A percentile compares a stretch with the other conserved stretches of the same genome.
phyloP scores from a whole-genome alignment of 2,888 invertebrate genomes.

The Synanthedon andrenaeformis region DNA sequence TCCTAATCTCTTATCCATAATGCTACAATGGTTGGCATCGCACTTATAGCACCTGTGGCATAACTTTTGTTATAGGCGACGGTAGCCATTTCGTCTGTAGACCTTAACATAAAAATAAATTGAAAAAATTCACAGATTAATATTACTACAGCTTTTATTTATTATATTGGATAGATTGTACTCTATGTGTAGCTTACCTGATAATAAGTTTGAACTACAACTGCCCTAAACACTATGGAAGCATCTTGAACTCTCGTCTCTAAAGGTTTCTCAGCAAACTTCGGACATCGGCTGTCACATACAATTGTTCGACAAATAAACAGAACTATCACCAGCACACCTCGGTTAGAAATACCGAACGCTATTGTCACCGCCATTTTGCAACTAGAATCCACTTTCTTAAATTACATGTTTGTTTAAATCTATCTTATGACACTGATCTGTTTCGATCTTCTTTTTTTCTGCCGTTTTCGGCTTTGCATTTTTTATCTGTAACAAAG shows the following conservation, averaged over 20 bases:
- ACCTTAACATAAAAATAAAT: too few relatives aligned
- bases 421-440: constrained; percentile 40
- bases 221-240: constrained; percentile 67
- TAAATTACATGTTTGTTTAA: constrained; percentile 43
- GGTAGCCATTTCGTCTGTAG: too few relatives aligned
- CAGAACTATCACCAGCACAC: constrained; percentile 47
- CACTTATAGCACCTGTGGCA: too few relatives aligned
- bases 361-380: constrained; percentile 18
- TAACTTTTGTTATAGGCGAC: too few relatives aligned
- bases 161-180: too few relatives aligned
- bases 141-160: too few relatives aligned
- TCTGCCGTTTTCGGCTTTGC: constrained; percentile 52
- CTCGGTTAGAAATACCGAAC: constrained; percentile 36
- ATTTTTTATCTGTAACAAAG: constrained; percentile 59
- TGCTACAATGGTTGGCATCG: too few relatives aligned
- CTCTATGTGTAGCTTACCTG: constrained; percentile 26
- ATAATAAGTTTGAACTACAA: constrained; percentile 54
- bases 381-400: not conserved
- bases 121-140: too few relatives aligned
- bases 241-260: constrained; percentile 67
- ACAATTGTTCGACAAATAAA: constrained; percentile 58
- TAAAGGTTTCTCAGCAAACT: constrained; percentile 61
- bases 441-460: constrained; percentile 42
- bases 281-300: constrained; percentile 65
- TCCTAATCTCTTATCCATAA: too few relatives aligned